Evolutionary conservation across 2,888 invertebrate genomes (phyloP).

Genomic region (Agonopterix alstromeriana): DNA sequence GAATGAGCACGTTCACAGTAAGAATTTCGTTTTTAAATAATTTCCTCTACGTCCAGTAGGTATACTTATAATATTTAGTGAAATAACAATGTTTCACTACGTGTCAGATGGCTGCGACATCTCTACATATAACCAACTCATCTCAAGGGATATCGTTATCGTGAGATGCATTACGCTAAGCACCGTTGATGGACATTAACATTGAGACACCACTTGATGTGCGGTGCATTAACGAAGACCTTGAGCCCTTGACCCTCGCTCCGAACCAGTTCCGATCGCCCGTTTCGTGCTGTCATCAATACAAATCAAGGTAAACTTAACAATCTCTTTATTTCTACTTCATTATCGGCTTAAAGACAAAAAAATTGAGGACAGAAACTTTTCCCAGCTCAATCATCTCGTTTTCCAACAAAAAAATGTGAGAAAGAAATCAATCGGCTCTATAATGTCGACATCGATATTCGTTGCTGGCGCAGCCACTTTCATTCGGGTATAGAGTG

Average conservation of each 20-base stretch:
- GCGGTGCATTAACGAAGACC: conserved; percentile 17
- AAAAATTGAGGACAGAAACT: conserved; percentile 33
- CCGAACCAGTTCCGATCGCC: conserved; percentile 48
- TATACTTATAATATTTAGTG: neutral
- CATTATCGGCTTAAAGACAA: conserved; percentile 8
- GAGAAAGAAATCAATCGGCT: conserved; percentile 24
- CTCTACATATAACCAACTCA: too few species aligned
- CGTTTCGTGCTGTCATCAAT: conserved; percentile 23
- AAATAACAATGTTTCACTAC: too few species aligned
- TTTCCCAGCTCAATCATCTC: conserved; percentile 33
- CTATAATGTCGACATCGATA: neutral
- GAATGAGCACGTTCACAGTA: too few species aligned
- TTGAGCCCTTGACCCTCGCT: conserved; percentile 44
- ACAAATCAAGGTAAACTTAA: conserved; percentile 22
- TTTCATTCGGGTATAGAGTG: conserved; percentile 11
- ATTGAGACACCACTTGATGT: conserved; percentile 9
- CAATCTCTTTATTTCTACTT: conserved; percentile 4
- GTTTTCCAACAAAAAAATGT: conserved; percentile 24
- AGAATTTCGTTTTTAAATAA: too few species aligned
- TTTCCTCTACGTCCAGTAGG: neutral
- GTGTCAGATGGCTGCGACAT: too few species aligned
- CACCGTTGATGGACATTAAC: neutral
- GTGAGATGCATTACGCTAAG: neutral
- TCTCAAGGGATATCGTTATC: neutral
- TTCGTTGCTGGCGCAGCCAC: conserved; percentile 2